Conservation (phyloP, 2,113 vertebrate species). For the Recurvirostra avosetta region DNA sequence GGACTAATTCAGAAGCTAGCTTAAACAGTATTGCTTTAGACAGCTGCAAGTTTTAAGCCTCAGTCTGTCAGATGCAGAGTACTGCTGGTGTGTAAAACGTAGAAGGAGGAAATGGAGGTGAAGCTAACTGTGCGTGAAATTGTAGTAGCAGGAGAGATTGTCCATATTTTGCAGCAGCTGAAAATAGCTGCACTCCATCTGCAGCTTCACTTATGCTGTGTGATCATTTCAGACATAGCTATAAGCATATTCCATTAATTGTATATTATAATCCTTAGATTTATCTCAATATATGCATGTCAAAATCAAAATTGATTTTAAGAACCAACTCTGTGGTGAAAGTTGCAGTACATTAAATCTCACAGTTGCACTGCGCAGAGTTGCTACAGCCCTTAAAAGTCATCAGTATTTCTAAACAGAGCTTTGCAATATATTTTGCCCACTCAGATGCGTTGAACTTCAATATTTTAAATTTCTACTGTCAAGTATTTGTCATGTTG, state of each 20-base stretch:
- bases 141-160: slow-evolving; percentile 72
- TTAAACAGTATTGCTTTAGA: slow-evolving; percentile 60
- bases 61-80: slow-evolving; percentile 53
- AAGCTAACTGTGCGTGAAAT: slow-evolving; percentile 79
- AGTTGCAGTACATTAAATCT: not conserved
- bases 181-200: slow-evolving; percentile 73
- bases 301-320: slow-evolving; percentile 17
- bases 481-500: not conserved
- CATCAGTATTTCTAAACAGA: not conserved
- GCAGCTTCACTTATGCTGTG: slow-evolving; percentile 23
- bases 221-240: slow-evolving; percentile 48
- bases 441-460: not conserved
- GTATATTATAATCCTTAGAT: slow-evolving; percentile 4
- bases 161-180: slow-evolving; percentile 71
- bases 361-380: not conserved
- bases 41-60: slow-evolving; percentile 58
- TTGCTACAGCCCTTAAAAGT: not conserved
- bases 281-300: not conserved
- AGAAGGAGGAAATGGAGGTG: slow-evolving; percentile 74
- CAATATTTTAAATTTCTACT: not conserved
- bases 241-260: slow-evolving; percentile 40
- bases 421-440: not conserved
- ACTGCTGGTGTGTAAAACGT: slow-evolving; percentile 63
- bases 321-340: not conserved
- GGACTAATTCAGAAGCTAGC: slow-evolving; percentile 37